Base-by-base conservation (phyloP, 2,888 invertebrate genomes). In the Arge pagana region DNA sequence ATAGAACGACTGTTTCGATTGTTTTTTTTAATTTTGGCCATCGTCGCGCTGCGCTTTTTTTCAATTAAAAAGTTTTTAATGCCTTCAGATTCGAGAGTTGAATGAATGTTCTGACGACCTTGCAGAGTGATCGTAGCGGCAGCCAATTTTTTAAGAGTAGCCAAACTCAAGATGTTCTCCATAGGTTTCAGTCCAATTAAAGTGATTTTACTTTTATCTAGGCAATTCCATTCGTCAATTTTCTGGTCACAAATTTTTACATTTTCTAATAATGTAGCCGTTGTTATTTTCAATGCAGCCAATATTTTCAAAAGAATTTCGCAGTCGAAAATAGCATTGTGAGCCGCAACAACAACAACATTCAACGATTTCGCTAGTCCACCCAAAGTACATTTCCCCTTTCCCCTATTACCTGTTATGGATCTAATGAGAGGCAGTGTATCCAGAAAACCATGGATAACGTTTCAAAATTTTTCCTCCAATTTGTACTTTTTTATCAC, bases 311-410 rank as follows among this genome's bases (percentile, higher is more conserved):
- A 36, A 15, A 54, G 23, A 13, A 57, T 52, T 36, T 50, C 11
- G 24, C 51, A 45, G 15, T 54, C 54, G 8, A 26, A 37, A 33
- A 54, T 39, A n/a, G 54, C 57, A 50, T 54, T 57, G 41, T 57
- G 57, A 15, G 54, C 54, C 18, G 49, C 54, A 19, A 23, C 31
- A 31, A 35, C 7, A n/a, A 8, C 13, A 37, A 54, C 18, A 31
- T 57, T 21, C 5, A 55, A 28, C 31, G 30, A 51, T 15, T 53
- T 53, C 15, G 54, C 50, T 16, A 52, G 21, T 15, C 51, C 45
- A 42, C 41, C 40, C n/a, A 51, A 35, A 30, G 48, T 48, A 24
- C 52, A 52, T 13, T 48, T 30, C 11, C 41, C 48, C 26, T 49
- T 51, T 15, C 42, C 48, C 40, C 52, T 53, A 7, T 51, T 39